These are phyloP conservation scores for Aptenodytes forsteri DNA, from an alignment of 2,113 vertebrate species.

Conservation along the genomic window DNA sequence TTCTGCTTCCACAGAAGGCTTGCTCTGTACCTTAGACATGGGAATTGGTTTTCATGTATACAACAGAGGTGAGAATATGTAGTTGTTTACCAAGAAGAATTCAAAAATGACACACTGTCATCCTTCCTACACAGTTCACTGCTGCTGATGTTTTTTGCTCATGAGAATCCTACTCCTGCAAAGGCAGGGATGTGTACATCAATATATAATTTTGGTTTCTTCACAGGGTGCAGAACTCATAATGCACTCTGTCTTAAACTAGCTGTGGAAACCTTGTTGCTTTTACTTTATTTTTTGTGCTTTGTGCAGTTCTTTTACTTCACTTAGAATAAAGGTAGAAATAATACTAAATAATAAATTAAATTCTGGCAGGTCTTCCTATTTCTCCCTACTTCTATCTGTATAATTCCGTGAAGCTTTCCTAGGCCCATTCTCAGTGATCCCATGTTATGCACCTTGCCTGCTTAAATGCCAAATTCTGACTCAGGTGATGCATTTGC, in stretches of 20 bases:
- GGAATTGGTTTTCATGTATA: background rate
- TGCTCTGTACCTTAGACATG: background rate
- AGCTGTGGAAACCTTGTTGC: background rate
- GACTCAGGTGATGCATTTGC: background rate
- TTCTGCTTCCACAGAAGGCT: background rate
- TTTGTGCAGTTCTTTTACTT: background rate
- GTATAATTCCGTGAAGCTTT: background rate
- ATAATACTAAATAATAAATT: background rate
- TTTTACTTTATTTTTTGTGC: background rate
- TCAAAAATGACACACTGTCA: background rate
- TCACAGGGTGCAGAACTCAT: background rate
- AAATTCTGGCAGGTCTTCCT: background rate
- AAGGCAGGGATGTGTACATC: background rate
- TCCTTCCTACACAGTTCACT: background rate
- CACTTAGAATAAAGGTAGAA: background rate
- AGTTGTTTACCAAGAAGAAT: background rate
- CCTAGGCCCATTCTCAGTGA: background rate
- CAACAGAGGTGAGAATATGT: background rate
- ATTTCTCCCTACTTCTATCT: background rate
- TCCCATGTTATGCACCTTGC: background rate
- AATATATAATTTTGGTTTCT: background rate
- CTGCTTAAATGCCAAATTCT: background rate
- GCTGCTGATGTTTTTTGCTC: background rate
- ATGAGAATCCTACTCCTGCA: background rate
- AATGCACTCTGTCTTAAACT: background rate